Evolutionary conservation across 2,113 vertebrate genomes (phyloP), one percentile per base, ranked within the genome.

Genomic region (Atherinomorus stipes): DNA sequence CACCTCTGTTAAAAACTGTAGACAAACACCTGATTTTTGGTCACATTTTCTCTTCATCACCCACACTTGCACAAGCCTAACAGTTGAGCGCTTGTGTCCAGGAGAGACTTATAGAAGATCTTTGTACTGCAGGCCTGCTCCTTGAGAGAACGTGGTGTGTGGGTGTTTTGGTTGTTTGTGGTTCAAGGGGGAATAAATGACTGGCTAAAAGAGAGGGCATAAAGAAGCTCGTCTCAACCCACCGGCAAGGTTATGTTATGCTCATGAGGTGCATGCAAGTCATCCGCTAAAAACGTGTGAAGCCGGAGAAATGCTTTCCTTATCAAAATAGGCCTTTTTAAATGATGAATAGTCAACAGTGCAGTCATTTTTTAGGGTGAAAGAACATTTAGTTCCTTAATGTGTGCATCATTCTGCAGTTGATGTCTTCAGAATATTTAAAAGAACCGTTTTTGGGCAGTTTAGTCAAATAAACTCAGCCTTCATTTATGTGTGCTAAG

Each of bases 91-190:
- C 69, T 83, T 85, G 80, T 85, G 75, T 79, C 28, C 67, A 45
- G 28, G 54, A 47, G 22, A 40, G 75, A 40, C 73, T 78, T 78
- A 90, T 0, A 87, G 73, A 54, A 50, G 63, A 76, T 71, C 81
- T 83, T 90, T 91, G 91, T 89, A 19, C 22, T 15, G 56, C 45
- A 0, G 18, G 63, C 21, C 38, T 71, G 54, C 79, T 70, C 76
- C 78, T 71, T 60, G 77, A 26, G 71, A 75, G 53, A 38, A 34
- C 40, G 1, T 6, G 42, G 37, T 70, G 75, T 74, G 64, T 67
- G 73, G 23, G 38, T 71, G 76, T 80, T 85, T 65, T 73, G 73
- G 65, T 64, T 76, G 63, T 73, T 79, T 85, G 80, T 74, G 89
- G 79, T 79, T 82, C 72, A 19, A 15, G 44, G 45, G 34, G 52